Conservation (phyloP, 2,888 invertebrate species). For the Mythimna pallens region DNA sequence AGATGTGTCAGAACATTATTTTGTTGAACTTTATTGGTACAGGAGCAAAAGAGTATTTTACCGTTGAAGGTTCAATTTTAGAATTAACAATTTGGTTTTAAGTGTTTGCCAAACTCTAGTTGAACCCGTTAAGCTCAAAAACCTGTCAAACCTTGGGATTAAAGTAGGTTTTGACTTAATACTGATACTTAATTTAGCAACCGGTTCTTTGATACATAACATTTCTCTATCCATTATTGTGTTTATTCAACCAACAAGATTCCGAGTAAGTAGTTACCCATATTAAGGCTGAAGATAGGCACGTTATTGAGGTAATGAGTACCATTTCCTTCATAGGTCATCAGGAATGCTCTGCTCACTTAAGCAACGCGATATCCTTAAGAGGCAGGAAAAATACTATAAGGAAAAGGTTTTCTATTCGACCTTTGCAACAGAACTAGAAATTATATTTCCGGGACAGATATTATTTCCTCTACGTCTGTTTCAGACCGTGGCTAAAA, state of each 20-base stretch:
- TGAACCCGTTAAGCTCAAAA: not conserved
- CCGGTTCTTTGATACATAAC: not conserved
- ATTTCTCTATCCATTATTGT: not conserved
- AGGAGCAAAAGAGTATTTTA: not conserved
- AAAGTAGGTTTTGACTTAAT: not conserved
- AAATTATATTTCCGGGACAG: constrained; percentile 18
- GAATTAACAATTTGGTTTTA: not conserved
- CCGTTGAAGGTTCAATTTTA: not conserved
- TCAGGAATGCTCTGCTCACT: constrained; percentile 21
- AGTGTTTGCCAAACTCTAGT: not conserved
- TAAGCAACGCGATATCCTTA: constrained; percentile 26
- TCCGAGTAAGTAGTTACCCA: not conserved
- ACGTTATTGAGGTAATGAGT: constrained; percentile 23
- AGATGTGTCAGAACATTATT: constrained; percentile 13
- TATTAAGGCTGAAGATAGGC: constrained; percentile 16
- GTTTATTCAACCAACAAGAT: not conserved
- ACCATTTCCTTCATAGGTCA: constrained; percentile 30
- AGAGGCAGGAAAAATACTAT: constrained; percentile 20
- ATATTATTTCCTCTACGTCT: constrained; percentile 5
- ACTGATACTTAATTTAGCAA: not conserved
- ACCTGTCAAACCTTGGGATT: not conserved
- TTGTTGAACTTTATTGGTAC: not conserved
- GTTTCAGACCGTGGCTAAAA: not conserved
- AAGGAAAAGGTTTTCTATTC: constrained; percentile 31
- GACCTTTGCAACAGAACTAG: constrained; percentile 2